Evolutionary conservation across 2,797 vertebrate genomes (phyloP).

Genomic region (Acanthopagrus latus): DNA sequence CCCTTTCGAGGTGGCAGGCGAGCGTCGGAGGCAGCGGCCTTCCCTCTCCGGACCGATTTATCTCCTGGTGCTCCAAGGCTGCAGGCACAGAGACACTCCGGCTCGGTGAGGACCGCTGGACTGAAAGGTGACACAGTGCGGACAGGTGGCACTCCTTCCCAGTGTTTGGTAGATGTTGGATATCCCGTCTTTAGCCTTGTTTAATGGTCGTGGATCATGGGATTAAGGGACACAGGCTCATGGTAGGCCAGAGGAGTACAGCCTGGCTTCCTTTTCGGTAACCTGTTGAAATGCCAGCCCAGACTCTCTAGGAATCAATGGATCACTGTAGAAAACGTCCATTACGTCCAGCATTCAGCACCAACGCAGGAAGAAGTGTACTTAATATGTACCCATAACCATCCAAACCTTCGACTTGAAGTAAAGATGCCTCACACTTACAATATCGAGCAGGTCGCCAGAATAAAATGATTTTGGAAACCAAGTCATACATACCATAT

Average conservation of each 20-base stretch:
- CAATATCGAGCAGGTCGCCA: not conserved
- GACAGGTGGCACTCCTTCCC: constrained; percentile 32
- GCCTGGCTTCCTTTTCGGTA: constrained; percentile 39
- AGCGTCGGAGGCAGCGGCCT: constrained; percentile 34
- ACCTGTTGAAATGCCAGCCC: constrained; percentile 51
- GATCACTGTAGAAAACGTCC: not conserved
- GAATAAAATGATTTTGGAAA: too few species aligned
- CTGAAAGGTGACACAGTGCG: constrained; percentile 30
- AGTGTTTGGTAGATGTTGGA: constrained; percentile 51
- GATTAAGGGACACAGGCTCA: constrained; percentile 63
- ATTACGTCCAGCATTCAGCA: not conserved
- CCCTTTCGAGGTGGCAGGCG: constrained; percentile 70
- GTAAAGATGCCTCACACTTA: not conserved
- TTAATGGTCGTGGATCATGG: constrained; percentile 68
- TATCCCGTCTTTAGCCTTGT: constrained; percentile 65
- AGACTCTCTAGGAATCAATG: constrained; percentile 1
- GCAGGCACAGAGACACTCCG: constrained; percentile 1
- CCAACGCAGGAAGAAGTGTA: not conserved
- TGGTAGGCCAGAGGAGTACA: constrained; percentile 15
- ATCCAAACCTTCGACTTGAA: not conserved
- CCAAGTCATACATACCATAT: too few species aligned
- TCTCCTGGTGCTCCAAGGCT: constrained; percentile 15
- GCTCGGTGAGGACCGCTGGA: not conserved
- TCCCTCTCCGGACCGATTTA: constrained; percentile 43
- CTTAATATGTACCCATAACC: not conserved